Evolutionary conservation across 1,140 invertebrate species (phyloP).

Genomic region (Psilanteris sp.): DNA sequence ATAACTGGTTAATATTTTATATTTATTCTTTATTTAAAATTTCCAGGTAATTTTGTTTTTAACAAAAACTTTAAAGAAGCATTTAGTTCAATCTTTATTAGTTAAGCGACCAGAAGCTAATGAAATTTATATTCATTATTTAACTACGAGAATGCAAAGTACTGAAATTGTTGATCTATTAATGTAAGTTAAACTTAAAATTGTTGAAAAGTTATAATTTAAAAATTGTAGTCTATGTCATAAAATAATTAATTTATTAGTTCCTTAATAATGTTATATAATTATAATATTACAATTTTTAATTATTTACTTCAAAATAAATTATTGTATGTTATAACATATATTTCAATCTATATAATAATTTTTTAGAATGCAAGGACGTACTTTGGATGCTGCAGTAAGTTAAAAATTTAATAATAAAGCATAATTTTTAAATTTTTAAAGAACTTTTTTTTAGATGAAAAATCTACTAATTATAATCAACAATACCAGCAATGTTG

Average conservation of each 20-base stretch:
- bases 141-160: slow-evolving; percentile 78
- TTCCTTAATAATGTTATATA: no score
- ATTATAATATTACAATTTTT: no score
- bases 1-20: slow-evolving; percentile 27
- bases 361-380: slow-evolving; percentile 79
- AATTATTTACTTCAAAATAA: no score
- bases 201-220: no score
- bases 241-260: no score
- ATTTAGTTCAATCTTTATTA: slow-evolving; percentile 78
- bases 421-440: not conserved
- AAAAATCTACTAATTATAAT: slow-evolving; percentile 77
- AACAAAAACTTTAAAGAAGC: slow-evolving; percentile 79
- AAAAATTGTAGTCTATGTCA: no score
- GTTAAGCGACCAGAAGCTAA: slow-evolving; percentile 77
- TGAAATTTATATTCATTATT: slow-evolving; percentile 79
- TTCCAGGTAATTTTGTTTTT: slow-evolving; percentile 81
- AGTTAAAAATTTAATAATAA: slow-evolving; percentile 61
- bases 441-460: slow-evolving; percentile 70
- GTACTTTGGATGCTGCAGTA: slow-evolving; percentile 79
- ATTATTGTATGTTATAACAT: no score
- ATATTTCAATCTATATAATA: no score
- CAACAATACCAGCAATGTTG: slow-evolving; percentile 72
- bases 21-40: slow-evolving; percentile 11
- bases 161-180: slow-evolving; percentile 80
- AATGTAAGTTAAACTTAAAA: slow-evolving; percentile 76